Evolutionary conservation across 1,140 invertebrate genomes (phyloP), one percentile per base, ranked within the genome.

Genomic region (Drosophila pallidifrons): DNA sequence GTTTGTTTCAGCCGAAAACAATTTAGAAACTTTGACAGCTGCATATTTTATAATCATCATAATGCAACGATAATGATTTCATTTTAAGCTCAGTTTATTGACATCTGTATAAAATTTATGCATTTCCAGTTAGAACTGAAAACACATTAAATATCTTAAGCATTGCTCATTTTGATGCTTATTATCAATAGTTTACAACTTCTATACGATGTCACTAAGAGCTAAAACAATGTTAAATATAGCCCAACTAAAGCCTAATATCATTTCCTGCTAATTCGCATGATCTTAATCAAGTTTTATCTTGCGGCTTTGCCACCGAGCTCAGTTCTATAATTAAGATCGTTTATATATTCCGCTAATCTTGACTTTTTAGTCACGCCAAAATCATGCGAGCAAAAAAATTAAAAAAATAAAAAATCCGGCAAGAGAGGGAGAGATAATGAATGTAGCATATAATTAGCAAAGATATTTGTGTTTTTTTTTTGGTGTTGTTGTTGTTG

Each of bases 401-500:
- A 4, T 3, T 16, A 20, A 20, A 3, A 20, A 20, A 20, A 20
- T 20, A 20, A 20, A 43, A 51, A 73, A 46, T 25, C 6, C 13
- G 45, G 6, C 45, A 49, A 58, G 32, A 58, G 16, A 11, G 13
- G n/a, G 41, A 54, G n/a, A 60, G 65, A 8, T 68, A 63, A 63
- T 75, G 49, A 60, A 69, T 69, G 20, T 69, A 45, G 72, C 58
- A 70, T 58, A 70, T 46, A 70, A 65, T 75, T 75, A 70, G 66
- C 67, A 43, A 64, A 64, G 16, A 45, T 66, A 54, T 63, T 57
- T 25, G 20, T 25, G 20, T 25, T 25, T 25, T 25, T 20, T 20
- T 25, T 20, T 20, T 1, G 16, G 1, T 16, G 16, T 16, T 16
- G 16, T 16, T 16, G 1, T 16, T 16, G 16, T 16, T 25, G 20